These are phyloP conservation scores for Formica selysi DNA, from an alignment of 1,140 invertebrate genomes.

Conservation along the genomic window DNA sequence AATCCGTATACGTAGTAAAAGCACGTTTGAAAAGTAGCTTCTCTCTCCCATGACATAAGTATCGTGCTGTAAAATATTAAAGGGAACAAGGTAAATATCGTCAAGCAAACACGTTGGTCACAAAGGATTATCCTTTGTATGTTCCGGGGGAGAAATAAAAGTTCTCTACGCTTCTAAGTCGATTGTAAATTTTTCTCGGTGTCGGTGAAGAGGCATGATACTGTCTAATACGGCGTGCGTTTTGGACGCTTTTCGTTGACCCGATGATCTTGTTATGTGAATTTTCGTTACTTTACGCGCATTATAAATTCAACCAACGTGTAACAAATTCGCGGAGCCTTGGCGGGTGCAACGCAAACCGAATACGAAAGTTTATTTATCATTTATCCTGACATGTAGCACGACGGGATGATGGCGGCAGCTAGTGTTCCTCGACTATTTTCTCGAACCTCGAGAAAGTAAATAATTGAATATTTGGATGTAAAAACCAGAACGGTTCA, in stretches of 20 bases:
- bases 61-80: constrained; percentile 40
- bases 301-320: constrained; percentile 69
- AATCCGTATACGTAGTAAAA: not conserved
- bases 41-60: not conserved
- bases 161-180: constrained; percentile 34
- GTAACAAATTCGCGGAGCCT: constrained; percentile 70
- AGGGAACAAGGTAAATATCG: constrained; percentile 27
- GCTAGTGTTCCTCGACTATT: constrained; percentile 11
- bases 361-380: constrained; percentile 67
- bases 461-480: not conserved
- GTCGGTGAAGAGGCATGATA: not conserved
- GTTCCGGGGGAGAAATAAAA: constrained; percentile 29
- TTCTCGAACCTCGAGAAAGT: not conserved
- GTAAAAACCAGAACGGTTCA: not conserved
- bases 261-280: constrained; percentile 63
- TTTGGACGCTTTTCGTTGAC: constrained; percentile 68
- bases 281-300: constrained; percentile 66
- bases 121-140: constrained; percentile 41
- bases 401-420: constrained; percentile 44
- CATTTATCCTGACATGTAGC: constrained; percentile 52
- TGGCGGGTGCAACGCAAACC: constrained; percentile 58
- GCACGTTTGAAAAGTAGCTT: constrained; percentile 20
- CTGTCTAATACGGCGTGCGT: constrained; percentile 54
- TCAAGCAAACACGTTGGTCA: constrained; percentile 19
- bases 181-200: constrained; percentile 54